Conservation (phyloP, 1,140 invertebrate genomes). For the Trichogramma pretiosum region DNA sequence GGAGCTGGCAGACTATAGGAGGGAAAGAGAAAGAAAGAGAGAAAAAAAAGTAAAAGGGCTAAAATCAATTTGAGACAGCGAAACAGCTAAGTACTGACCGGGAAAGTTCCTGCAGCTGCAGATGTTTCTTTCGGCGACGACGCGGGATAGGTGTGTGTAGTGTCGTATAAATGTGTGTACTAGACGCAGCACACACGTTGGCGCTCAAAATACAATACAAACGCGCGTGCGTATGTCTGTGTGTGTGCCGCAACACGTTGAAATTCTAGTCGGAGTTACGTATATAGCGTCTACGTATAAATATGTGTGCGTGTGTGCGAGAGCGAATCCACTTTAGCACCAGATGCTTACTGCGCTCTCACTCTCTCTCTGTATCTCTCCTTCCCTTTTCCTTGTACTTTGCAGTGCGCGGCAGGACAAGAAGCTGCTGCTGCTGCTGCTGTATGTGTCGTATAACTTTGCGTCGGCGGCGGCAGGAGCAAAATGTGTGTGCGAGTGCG, state of each 20-base stretch:
- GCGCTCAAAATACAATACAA: neutral
- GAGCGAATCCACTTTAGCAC: slow-evolving; percentile 23
- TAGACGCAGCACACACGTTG: neutral
- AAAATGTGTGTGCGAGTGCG: too few species aligned
- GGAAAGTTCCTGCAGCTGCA: slow-evolving; percentile 2
- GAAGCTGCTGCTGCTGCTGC: slow-evolving; percentile 20
- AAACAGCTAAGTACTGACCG: slow-evolving; percentile 11
- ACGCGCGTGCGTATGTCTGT: neutral
- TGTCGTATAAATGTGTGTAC: too few species aligned
- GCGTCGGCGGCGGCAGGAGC: neutral
- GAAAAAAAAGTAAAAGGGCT: slow-evolving; percentile 6
- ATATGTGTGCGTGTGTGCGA: neutral
- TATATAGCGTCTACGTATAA: neutral
- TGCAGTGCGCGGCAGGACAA: slow-evolving; percentile 21
- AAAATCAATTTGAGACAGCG: too few species aligned
- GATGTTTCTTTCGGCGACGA: slow-evolving; percentile 6
- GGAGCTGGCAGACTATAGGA: neutral
- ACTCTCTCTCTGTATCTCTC: slow-evolving; percentile 14
- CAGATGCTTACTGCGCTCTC: slow-evolving; percentile 24
- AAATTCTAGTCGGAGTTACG: neutral
- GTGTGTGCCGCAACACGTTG: neutral
- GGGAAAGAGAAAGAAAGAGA: slow-evolving; percentile 1
- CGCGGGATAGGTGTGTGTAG: too few species aligned
- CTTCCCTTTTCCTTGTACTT: slow-evolving; percentile 20
- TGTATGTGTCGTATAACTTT: slow-evolving; percentile 14